These are phyloP conservation scores for Cryptus viduatorius DNA, from an alignment of 2,888 invertebrate species.

Conservation along the genomic window DNA sequence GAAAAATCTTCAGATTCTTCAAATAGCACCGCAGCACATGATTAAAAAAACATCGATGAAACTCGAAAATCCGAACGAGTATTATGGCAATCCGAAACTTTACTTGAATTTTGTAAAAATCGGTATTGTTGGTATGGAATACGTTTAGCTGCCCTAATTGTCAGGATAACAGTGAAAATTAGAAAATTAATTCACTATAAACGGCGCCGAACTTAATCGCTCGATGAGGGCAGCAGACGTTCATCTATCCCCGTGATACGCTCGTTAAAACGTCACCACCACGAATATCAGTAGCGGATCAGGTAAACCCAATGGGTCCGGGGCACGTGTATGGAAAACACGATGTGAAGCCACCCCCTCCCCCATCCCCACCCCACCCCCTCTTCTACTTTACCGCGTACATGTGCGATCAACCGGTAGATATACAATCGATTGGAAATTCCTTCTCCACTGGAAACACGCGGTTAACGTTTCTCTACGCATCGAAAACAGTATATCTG, in stretches of 20 bases:
- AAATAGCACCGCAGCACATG: not conserved
- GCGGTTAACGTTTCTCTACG: not conserved
- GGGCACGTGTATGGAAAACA: conserved; percentile 58
- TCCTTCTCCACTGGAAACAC: conserved; percentile 38
- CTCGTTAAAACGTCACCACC: conserved; percentile 79
- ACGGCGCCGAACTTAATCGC: conserved; percentile 39
- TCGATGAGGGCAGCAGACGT: conserved; percentile 35
- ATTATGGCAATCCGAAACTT: not conserved
- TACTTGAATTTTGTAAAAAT: not conserved
- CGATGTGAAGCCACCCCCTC: conserved; percentile 6
- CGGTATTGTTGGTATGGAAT: not conserved
- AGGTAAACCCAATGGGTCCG: conserved; percentile 64
- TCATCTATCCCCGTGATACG: conserved; percentile 65
- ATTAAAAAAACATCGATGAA: not conserved
- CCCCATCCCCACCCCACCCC: not conserved
- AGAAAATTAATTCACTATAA: conserved; percentile 52
- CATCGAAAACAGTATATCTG: not conserved
- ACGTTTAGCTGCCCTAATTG: conserved; percentile 14
- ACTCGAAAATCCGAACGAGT: not conserved
- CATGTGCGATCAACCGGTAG: conserved; percentile 12
- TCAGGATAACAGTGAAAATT: conserved; percentile 34
- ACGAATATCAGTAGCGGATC: conserved; percentile 73
- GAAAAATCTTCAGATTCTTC: not conserved
- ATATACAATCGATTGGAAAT: conserved; percentile 51
- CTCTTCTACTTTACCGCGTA: not conserved